Evolutionary conservation across 2,888 invertebrate species (phyloP).

Genomic region (Tenthredo notha): DNA sequence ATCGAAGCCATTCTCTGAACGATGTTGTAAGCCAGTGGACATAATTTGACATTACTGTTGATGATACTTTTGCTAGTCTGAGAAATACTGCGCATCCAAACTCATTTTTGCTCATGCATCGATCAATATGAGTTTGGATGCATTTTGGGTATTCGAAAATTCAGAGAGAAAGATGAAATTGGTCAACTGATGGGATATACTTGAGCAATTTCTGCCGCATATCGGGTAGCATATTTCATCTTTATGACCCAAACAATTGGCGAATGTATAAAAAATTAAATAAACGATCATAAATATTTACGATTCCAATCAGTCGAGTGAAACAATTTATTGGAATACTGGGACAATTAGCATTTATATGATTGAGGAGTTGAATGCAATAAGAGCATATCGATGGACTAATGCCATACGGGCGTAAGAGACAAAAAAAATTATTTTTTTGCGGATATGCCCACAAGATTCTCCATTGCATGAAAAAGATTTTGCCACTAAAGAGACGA

Average conservation of each 20-base stretch:
- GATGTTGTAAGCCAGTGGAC: background rate
- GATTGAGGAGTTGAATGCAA: background rate
- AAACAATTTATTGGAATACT: background rate
- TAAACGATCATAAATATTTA: background rate
- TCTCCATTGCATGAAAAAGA: too few species aligned
- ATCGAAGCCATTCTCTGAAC: background rate
- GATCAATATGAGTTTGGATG: background rate
- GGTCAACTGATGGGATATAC: background rate
- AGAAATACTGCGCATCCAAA: too few species aligned
- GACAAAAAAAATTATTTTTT: too few species aligned
- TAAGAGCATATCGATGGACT: background rate
- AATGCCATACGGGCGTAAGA: too few species aligned
- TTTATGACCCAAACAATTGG: background rate
- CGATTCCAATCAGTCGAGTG: background rate
- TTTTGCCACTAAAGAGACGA: too few species aligned
- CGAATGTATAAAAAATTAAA: background rate
- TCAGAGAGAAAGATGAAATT: background rate
- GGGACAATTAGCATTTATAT: background rate
- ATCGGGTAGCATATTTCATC: background rate
- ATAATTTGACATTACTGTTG: background rate
- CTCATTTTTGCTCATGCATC: too few species aligned
- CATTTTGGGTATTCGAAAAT: background rate
- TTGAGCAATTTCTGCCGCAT: background rate
- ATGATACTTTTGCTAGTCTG: background rate
- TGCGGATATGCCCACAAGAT: too few species aligned